phyloP scores from a whole-genome alignment of 2,888 invertebrate species.

The Drosophila monieri region DNA sequence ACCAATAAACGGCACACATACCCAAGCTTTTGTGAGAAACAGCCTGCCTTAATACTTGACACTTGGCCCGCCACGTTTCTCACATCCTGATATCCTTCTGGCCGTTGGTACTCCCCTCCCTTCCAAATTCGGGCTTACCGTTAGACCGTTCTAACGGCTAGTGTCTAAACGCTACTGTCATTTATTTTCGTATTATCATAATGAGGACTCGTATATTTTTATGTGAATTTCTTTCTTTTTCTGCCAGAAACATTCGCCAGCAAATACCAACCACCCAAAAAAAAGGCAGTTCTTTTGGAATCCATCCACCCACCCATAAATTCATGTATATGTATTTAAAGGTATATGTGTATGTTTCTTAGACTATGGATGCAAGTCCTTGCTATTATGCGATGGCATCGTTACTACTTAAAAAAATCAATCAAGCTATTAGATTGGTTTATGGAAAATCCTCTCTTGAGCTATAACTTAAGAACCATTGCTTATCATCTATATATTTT shows the following conservation, averaged over 20 bases:
- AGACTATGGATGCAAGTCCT: background rate
- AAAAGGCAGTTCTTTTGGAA: conserved; percentile 19
- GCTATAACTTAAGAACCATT: too few species aligned
- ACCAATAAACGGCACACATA: conserved; percentile 13
- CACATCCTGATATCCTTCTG: conserved; percentile 3
- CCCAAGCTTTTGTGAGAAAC: background rate
- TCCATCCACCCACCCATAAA: conserved; percentile 17
- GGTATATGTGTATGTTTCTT: conserved; percentile 27
- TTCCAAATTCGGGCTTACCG: conserved; percentile 23
- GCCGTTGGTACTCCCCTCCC: background rate
- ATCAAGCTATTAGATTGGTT: background rate
- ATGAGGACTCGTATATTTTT: conserved; percentile 81
- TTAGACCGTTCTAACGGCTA: conserved; percentile 61
- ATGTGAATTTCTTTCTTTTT: conserved; percentile 76
- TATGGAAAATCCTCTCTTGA: too few species aligned
- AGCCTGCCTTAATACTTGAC: conserved; percentile 15
- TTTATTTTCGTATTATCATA: conserved; percentile 82
- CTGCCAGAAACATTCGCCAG: conserved; percentile 43
- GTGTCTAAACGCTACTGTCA: conserved; percentile 80
- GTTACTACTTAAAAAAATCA: background rate
- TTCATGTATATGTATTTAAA: conserved; percentile 32
- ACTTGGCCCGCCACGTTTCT: conserved; percentile 15
- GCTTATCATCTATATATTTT: background rate
- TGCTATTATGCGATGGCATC: background rate
- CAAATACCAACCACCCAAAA: conserved; percentile 27